Evolutionary conservation across 2,113 vertebrate genomes (phyloP).

Genomic region (Cyanoderma ruficeps): DNA sequence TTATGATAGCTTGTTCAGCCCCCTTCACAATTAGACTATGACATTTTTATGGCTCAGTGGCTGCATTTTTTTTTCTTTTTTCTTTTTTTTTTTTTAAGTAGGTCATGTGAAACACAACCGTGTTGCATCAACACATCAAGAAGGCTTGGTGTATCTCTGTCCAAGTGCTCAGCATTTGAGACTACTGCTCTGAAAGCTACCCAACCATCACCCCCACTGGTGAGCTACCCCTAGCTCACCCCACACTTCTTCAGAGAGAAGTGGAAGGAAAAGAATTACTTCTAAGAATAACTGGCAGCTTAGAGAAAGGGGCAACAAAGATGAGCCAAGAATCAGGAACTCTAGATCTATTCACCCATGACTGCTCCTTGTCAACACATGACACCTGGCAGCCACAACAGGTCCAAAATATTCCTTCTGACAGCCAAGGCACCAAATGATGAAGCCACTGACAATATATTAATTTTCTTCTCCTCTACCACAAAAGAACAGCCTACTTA

Average conservation of each 20-base stretch:
- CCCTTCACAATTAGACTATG: slow-evolving; percentile 2
- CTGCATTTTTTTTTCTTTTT: not conserved
- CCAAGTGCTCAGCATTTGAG: not conserved
- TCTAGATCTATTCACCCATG: not conserved
- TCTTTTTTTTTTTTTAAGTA: not conserved
- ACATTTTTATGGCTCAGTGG: slow-evolving; percentile 22
- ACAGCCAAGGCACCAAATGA: not conserved
- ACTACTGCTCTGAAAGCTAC: not conserved
- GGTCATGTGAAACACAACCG: not conserved
- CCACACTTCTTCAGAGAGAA: not conserved
- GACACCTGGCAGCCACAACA: not conserved
- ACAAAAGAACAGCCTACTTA: not conserved
- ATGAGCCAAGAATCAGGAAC: not conserved
- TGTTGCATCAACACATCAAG: not conserved
- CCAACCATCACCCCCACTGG: not conserved
- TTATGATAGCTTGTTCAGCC: slow-evolving; percentile 8
- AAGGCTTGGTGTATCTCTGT: not conserved
- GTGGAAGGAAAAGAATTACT: not conserved
- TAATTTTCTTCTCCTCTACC: not conserved
- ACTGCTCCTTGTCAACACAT: not conserved
- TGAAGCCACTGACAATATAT: not conserved
- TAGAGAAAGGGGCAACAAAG: not conserved
- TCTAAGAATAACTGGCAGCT: not conserved
- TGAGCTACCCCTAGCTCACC: not conserved
- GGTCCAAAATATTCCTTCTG: not conserved